Evolutionary conservation across 2,113 vertebrate species (phyloP), one percentile per base, ranked within the genome.

Genomic region (Protomyctophum bolini): DNA sequence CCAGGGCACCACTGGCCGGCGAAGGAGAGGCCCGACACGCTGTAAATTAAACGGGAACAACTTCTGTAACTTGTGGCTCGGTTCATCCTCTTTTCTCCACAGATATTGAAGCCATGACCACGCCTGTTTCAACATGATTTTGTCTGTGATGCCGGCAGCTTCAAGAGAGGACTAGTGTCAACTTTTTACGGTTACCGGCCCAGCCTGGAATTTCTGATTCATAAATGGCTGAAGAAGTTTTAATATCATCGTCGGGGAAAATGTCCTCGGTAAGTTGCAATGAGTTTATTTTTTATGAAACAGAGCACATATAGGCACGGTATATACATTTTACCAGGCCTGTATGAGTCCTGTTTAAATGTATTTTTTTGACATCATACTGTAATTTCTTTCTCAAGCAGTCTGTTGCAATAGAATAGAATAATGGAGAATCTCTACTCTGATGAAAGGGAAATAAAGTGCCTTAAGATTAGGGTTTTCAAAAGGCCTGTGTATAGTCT

Each of bases 161-260:
- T 83, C 70, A 59, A 61, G 68, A 75, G 47, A 78, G 51, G 29
- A 67, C 1, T 48, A 6, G 5, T 49, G 63, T 41, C 33, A 66
- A 0, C 41, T 41, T 47, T 58, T 62, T 72, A 10, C 28, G 55
- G 10, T 73, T 54, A 69, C 48, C 33, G 47, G 65, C 50, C 41
- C 4, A 41, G 33, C 33, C 33, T 41, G 33, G 33, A 41, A 41
- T 4, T 41, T 41, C 50, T 66, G 11, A 58, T 48, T 78, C 54
- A 58, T 72, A 83, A 89, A 94, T 94, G 93, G 93, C 93, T 28
- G 91, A 93, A 62, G 93, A 94, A 75, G 64, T 91, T 68, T 84
- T 94, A 70, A 73, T 93, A 76, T 70, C 90, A 8, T 68, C 88
- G 3, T 49, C 82, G 5, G 87, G 89, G 52, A 91, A 88, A 88